phyloP scores from a whole-genome alignment of 2,113 vertebrate species.

The Nymphicus hollandicus region DNA sequence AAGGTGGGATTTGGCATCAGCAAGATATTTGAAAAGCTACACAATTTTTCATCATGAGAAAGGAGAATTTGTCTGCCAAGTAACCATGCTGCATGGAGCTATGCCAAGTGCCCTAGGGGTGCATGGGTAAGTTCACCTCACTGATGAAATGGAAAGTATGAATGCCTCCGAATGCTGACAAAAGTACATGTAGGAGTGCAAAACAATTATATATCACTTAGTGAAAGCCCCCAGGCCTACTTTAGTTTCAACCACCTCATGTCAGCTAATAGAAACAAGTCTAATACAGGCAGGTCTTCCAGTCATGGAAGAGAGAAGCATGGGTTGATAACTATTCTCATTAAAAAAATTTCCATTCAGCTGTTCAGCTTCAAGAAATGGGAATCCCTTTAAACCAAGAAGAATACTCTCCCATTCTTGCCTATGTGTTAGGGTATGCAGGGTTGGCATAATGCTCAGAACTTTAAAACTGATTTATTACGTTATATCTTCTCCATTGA shows the following conservation, averaged over 20 bases:
- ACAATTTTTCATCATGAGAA: background rate
- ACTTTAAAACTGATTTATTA: background rate
- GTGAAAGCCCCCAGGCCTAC: background rate
- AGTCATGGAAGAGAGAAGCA: rapidly evolving
- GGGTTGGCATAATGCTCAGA: background rate
- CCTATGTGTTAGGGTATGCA: background rate
- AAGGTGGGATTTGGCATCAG: background rate
- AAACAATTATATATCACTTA: background rate
- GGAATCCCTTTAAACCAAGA: background rate
- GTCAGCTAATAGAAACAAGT: background rate
- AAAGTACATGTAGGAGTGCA: background rate
- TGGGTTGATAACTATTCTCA: background rate
- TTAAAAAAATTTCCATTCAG: background rate
- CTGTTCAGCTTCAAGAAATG: background rate
- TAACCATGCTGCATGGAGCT: background rate
- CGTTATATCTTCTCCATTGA: background rate
- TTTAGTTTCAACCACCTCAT: background rate
- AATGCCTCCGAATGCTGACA: background rate
- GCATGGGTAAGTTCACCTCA: background rate
- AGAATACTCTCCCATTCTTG: background rate
- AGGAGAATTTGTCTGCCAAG: background rate
- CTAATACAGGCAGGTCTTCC: background rate
- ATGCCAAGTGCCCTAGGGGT: background rate
- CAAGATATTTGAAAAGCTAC: background rate
- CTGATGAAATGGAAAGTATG: background rate